These are phyloP conservation scores for Champsocephalus esox DNA, from an alignment of 2,797 vertebrate genomes.

Conservation along the genomic window DNA sequence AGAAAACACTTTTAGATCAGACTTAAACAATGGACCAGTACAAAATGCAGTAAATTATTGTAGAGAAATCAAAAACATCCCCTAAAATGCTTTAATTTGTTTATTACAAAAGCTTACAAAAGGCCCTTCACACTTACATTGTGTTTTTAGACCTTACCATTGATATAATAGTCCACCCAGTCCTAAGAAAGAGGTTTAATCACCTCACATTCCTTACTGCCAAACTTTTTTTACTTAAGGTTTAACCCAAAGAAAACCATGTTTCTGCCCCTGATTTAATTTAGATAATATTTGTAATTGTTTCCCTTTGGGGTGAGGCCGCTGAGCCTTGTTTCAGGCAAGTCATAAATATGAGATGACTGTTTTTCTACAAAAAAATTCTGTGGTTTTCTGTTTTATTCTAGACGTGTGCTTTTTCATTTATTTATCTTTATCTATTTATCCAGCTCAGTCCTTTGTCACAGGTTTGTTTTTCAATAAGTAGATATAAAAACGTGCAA, in stretches of 20 bases:
- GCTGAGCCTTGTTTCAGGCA: not conserved
- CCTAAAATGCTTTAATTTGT: not conserved
- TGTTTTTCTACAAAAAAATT: conserved; percentile 13
- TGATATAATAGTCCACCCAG: not conserved
- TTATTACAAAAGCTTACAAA: not conserved
- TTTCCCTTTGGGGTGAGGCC: not conserved
- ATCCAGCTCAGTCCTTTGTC: not conserved
- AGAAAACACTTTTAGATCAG: too few relatives aligned
- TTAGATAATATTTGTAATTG: not conserved
- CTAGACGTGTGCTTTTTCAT: conserved; percentile 2
- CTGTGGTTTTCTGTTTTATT: conserved; percentile 17
- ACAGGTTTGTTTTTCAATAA: too few relatives aligned
- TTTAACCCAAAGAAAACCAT: conserved; percentile 15
- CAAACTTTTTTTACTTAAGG: conserved; percentile 2
- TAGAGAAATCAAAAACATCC: not conserved
- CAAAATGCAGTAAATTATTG: not conserved
- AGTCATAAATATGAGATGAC: not conserved
- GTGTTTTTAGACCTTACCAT: not conserved
- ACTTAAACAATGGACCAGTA: too few relatives aligned
- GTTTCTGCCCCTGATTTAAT: not conserved
- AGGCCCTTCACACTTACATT: not conserved
- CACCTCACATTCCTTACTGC: not conserved
- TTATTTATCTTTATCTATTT: not conserved
- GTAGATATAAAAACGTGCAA: not conserved
- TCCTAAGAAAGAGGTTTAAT: not conserved